Base-by-base conservation (phyloP, 2,113 vertebrate species). In the Proterorhinus semilunaris region DNA sequence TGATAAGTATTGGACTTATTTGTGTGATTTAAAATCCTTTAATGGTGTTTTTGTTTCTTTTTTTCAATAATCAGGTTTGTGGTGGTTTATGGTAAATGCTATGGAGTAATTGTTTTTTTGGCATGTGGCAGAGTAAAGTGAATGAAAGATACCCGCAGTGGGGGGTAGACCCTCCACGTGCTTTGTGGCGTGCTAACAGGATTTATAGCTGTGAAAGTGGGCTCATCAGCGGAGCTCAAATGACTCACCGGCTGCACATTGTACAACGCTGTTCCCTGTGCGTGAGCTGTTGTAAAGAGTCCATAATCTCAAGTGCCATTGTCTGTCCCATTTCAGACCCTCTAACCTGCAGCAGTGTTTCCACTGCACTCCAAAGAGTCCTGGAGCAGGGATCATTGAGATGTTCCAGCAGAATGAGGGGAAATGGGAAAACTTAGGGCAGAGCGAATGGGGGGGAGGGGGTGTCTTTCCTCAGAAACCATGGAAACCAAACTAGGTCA, bases 401-500 rank as follows among this genome's bases (percentile, higher is more conserved):
- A 76, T 64, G 75, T 82, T 87, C 75, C 72, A 77, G 67, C 69
- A 72, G 79, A 73, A 58, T 48, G 4, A 8, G 81, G 75, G 68
- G 45, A 76, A 50, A 53, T 57, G 55, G 49, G 66, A 66, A 65
- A 75, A 69, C 49, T 68, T 71, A 36, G 27, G 27, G 27, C 27
- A 36, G 27, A 36, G 27, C 27, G 2, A 4, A 36, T 36, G 16
- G 62, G 64, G 10, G 68, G 53, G 62, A 62, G 49, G 49, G 65
- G 17, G 44, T 21, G 52, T 75, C 52, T 80, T 50, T 86, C 71
- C 66, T 84, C 74, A 80, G 91, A 92, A 92, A 92, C 91, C 90
- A 92, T 92, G 90, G 90, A 91, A 93, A 93, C 92, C 85, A 82
- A 93, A 92, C 84, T 92, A 88, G 91, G 92, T 92, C 92, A 93